Evolutionary conservation across 2,888 invertebrate species (phyloP).

Genomic region (Stratiomys singularior): DNA sequence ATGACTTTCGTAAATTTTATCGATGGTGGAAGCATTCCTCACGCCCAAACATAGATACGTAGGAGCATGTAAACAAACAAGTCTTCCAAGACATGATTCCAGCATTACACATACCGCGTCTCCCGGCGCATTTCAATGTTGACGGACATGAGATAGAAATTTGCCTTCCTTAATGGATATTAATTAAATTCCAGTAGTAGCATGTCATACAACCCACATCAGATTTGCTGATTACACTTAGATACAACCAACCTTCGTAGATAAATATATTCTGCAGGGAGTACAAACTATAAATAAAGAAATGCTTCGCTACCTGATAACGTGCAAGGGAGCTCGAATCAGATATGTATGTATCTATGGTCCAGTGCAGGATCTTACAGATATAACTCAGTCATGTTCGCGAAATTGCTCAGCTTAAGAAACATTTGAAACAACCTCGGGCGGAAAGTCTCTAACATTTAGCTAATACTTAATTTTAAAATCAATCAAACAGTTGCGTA

Average conservation of each 20-base stretch:
- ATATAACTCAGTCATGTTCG: not conserved
- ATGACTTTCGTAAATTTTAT: constrained; percentile 15
- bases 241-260: constrained; percentile 32
- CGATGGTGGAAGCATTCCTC: not conserved
- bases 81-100: too few relatives aligned
- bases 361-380: not conserved
- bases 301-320: constrained; percentile 6
- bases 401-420: not conserved
- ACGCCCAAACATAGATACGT: not conserved
- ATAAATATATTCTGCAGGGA: constrained; percentile 1
- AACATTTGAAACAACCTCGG: not conserved
- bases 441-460: not conserved
- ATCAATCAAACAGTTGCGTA: constrained; percentile 32
- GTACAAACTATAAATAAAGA: not conserved
- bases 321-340: not conserved
- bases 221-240: constrained; percentile 24
- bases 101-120: too few relatives aligned
- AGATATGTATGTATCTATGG: not conserved
- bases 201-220: constrained; percentile 27
- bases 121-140: not conserved
- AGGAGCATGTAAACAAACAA: not conserved
- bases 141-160: constrained; percentile 32
- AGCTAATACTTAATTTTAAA: not conserved
- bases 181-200: constrained; percentile 41
- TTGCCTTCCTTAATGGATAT: constrained; percentile 34